Evolutionary conservation across 2,888 invertebrate species (phyloP).

Genomic region (Hymenopus coronatus): DNA sequence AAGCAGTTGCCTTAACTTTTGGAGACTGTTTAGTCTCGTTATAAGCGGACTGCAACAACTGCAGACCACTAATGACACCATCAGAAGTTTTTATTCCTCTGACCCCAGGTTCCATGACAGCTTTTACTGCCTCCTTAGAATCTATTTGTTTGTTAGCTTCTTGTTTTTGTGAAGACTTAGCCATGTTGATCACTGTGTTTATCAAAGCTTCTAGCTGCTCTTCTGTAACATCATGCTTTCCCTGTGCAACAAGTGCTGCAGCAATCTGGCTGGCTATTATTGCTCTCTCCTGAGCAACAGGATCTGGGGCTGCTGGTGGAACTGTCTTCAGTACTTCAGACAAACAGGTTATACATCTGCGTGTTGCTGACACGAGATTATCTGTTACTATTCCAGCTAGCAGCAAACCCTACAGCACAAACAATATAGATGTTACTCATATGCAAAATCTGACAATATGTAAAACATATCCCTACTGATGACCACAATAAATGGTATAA

Average conservation of each 20-base stretch:
- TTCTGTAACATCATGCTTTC: conserved; percentile 75
- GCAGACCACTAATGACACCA: conserved; percentile 32
- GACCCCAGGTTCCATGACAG: conserved; percentile 31
- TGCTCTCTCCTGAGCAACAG: conserved; percentile 68
- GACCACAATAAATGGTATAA: no score
- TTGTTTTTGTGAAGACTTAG: conserved; percentile 56
- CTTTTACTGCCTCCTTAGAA: conserved; percentile 42
- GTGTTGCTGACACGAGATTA: conserved; percentile 66
- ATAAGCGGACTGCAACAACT: conserved; percentile 39
- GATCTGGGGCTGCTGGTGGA: conserved; percentile 9
- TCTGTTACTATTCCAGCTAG: conserved; percentile 66
- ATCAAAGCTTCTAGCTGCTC: conserved; percentile 76
- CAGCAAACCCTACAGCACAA: conserved; percentile 64
- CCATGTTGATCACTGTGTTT: conserved; percentile 73
- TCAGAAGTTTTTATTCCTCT: conserved; percentile 30
- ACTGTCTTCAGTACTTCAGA: conserved; percentile 62
- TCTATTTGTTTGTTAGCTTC: conserved; percentile 54
- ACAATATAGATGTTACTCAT: no score
- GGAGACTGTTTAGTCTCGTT: conserved; percentile 32
- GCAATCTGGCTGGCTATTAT: conserved; percentile 80
- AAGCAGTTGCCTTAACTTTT: neutral
- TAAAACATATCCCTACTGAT: no score
- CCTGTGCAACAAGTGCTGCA: conserved; percentile 72
- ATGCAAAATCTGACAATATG: no score
- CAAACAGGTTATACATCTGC: conserved; percentile 71